Evolutionary conservation across 37 sponge, comb jelly and placozoan genomes (phyloP).

Genomic region (Amphimedon queenslandica): DNA sequence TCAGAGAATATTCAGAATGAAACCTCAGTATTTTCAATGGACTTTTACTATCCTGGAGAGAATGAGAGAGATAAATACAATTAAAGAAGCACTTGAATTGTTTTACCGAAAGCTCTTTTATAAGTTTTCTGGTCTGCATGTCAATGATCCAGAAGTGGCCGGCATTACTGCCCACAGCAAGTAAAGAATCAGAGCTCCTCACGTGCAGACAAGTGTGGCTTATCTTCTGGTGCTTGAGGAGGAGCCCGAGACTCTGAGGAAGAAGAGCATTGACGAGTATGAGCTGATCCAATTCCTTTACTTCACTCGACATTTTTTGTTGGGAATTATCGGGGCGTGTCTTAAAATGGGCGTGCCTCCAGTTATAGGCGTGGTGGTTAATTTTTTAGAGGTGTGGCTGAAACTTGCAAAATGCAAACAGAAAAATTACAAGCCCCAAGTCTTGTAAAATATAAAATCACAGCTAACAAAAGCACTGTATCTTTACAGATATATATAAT

Average conservation of each 20-base stretch:
- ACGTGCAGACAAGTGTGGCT: conserved; percentile 72
- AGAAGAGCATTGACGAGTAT: conserved; percentile 21
- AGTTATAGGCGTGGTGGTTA: too few species aligned
- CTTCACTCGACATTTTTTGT: background rate
- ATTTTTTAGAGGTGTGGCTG: too few species aligned
- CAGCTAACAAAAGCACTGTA: too few species aligned
- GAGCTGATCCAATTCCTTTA: background rate
- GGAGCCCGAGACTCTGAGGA: conserved; percentile 17
- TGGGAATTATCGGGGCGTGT: background rate
- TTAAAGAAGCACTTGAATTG: background rate
- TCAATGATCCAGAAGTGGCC: conserved; percentile 69
- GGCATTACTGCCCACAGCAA: conserved; percentile 67
- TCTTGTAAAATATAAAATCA: too few species aligned
- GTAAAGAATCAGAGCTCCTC: conserved; percentile 24
- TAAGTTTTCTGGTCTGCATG: conserved; percentile 18
- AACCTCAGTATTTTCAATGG: conserved; percentile 30
- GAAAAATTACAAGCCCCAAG: too few species aligned
- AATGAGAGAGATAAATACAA: background rate
- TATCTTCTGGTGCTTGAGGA: conserved; percentile 34
- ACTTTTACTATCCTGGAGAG: conserved; percentile 31
- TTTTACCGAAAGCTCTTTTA: conserved; percentile 49
- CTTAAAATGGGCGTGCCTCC: background rate
- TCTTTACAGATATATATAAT: too few species aligned
- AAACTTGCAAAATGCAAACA: too few species aligned
- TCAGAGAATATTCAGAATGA: conserved; percentile 10